Evolutionary conservation across 2,888 invertebrate genomes (phyloP).

Genomic region (Agriopis leucophaearia): DNA sequence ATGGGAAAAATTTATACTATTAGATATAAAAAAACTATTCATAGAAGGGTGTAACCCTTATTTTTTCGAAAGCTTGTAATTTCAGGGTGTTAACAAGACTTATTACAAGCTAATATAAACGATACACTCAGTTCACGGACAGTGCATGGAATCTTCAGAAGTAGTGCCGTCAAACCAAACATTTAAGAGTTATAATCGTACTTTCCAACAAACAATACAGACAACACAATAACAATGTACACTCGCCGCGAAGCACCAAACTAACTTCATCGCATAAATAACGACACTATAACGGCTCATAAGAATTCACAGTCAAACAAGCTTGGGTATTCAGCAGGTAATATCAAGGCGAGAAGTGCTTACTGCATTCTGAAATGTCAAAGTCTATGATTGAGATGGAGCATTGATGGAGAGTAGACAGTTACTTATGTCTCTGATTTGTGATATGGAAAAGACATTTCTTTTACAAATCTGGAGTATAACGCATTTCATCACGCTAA

Average conservation of each 20-base stretch:
- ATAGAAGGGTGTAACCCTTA: too few relatives aligned
- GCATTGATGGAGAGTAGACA: not conserved
- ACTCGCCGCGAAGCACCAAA: conserved; percentile 10
- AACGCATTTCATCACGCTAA: too few relatives aligned
- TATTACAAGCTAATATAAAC: too few relatives aligned
- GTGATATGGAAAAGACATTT: too few relatives aligned
- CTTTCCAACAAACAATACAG: conserved; percentile 11
- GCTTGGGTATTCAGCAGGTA: conserved; percentile 21
- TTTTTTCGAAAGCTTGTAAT: too few relatives aligned
- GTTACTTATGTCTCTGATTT: not conserved
- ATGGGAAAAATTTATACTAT: too few relatives aligned
- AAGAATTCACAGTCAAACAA: conserved; percentile 21
- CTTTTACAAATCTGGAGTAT: too few relatives aligned
- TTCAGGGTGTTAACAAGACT: too few relatives aligned
- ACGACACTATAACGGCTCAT: conserved; percentile 14
- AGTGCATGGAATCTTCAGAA: not conserved
- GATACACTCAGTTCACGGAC: not conserved
- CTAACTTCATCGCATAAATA: conserved; percentile 23
- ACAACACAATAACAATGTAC: conserved; percentile 14
- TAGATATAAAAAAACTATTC: too few relatives aligned
- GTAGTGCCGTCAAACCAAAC: not conserved
- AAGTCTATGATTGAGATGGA: not conserved
- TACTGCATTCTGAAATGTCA: conserved; percentile 14
- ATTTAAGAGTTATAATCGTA: not conserved
- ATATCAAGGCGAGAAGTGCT: conserved; percentile 21